Evolutionary conservation across 2,113 vertebrate genomes (phyloP), one percentile per base, ranked within the genome.

Genomic region (Leptosomus discolor): DNA sequence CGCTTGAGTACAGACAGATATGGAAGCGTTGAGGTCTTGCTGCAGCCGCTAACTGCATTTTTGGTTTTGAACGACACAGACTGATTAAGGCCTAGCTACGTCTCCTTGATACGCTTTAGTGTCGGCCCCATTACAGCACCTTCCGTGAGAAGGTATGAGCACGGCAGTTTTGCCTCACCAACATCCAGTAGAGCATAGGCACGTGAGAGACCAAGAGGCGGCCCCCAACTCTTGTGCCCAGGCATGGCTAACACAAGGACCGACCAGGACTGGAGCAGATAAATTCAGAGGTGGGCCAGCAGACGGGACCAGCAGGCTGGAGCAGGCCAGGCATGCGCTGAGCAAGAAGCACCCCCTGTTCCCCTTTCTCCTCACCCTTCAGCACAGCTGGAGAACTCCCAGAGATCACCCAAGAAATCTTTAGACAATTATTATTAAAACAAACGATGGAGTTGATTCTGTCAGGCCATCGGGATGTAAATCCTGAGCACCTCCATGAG

Each of bases 281-380:
- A 12, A 60, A 36, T n/a, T n/a, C 11, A 23, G 64, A 77, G 39
- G 39, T 61, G 20, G n/a, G 34, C 0, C 5, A 32, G 37, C 30
- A 11, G 29, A 53, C 41, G 48, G 53, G 19, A 65, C n/a, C 26
- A 12, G 7, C 1, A 3, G 29, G 50, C 30, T 41, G 51, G 46
- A 65, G 39, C 0, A 0, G 36, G 27, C 23, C 7, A 8, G 17
- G 19, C 12, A 6, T 0, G 11, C 48, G 56, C 64, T 45, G 36
- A 67, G 57, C 34, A n/a, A 48, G 61, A 36, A 41, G 81, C 36
- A 51, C 6, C 14, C 10, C 5, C 14, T 19, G 3, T 39, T 68
- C 24, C 30, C 14, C 15, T 74, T 76, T 68, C 70, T 82, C 27
- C n/a, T 83, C 17, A 43, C 12, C 32, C 37, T 64, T 75, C 30